These are phyloP conservation scores for Spodoptera picta DNA, from an alignment of 2,888 invertebrate genomes.

Conservation along the genomic window DNA sequence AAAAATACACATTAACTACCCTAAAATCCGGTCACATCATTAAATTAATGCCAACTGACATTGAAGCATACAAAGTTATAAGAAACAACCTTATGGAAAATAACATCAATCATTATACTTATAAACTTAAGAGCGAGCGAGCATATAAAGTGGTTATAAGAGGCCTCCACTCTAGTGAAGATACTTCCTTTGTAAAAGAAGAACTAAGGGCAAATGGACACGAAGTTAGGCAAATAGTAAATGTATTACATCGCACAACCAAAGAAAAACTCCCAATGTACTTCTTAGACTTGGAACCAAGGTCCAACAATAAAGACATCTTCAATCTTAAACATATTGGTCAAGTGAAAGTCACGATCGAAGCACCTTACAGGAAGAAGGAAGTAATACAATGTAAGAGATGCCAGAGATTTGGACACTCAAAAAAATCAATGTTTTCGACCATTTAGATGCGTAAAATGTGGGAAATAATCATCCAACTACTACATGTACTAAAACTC, in stretches of 20 bases:
- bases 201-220: slow-evolving; percentile 7
- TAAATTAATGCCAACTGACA: slow-evolving; percentile 2
- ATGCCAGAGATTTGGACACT: too few relatives aligned
- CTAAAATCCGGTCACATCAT: slow-evolving; percentile 5
- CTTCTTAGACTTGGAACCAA: slow-evolving; percentile 15
- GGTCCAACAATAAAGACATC: slow-evolving; percentile 15
- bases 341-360: slow-evolving; percentile 11
- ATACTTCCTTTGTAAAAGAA: slow-evolving; percentile 10
- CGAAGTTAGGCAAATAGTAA: slow-evolving; percentile 11
- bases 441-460: slow-evolving; percentile 13
- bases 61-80: slow-evolving; percentile 4
- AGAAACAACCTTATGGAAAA: slow-evolving; percentile 2
- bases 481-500: slow-evolving; percentile 4
- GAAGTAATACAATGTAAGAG: slow-evolving; percentile 8
- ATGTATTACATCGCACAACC: slow-evolving; percentile 12
- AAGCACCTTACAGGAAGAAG: slow-evolving; percentile 20
- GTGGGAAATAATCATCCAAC: slow-evolving; percentile 13
- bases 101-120: slow-evolving; percentile 6
- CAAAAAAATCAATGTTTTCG: not conserved
- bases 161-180: slow-evolving; percentile 7
- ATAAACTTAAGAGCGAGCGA: slow-evolving; percentile 7
- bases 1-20: slow-evolving; percentile 2
- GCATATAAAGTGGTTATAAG: slow-evolving; percentile 3
- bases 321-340: slow-evolving; percentile 6
- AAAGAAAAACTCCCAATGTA: slow-evolving; percentile 13